Base-by-base conservation (phyloP, 2,797 vertebrate species). In the Smutsia gigantea region DNA sequence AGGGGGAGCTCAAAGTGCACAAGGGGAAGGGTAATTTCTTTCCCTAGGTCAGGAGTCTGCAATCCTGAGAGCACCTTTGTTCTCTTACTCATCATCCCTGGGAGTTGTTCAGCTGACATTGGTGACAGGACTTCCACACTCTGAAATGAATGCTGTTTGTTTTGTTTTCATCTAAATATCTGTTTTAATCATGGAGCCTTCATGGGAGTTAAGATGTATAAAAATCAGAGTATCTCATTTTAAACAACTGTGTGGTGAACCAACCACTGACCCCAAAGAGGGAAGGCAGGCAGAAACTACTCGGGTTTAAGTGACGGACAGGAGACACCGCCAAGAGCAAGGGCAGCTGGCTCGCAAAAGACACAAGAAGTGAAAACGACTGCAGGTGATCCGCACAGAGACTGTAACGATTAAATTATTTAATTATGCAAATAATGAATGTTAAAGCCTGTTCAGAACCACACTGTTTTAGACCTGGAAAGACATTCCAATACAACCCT, bases 111-210 rank as follows among this genome's bases (percentile, higher is more conserved):
- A 53, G 37, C 10, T 91, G 68, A 84, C 84, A 95, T 93, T 87
- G 71, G 69, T 87, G 93, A 91, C 77, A 94, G 64, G 59, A 27
- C 64, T 49, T 90, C 87, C 74, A 61, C 63, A 69, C 39, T 46
- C 57, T 19, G 37, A 81, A 57, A 92, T 57, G 23, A 86, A 55
- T 31, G 27, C 25, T 87, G 14, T 87, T 96, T 57, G 31, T 91
- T 93, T 69, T 46, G 72, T 89, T 90, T 75, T 79, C 27, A 42
- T 87, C 64, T 46, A 42, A 93, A 92, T 77, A 64, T 88, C 81
- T 63, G 55, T 69, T 93, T 96, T 94, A 88, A 84, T 94, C 69
- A 89, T 94, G 86, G 57, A 74, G 15, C 18, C 66, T 91, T 90
- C 42, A 6, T 8, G 53, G n/a, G 87, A 87, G 29, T 90, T 93